Percentiles rank a stretch among this genome's conserved stretches.
phyloP scores from a whole-genome alignment of 2,888 invertebrate species.

The Capitulum mitella region DNA sequence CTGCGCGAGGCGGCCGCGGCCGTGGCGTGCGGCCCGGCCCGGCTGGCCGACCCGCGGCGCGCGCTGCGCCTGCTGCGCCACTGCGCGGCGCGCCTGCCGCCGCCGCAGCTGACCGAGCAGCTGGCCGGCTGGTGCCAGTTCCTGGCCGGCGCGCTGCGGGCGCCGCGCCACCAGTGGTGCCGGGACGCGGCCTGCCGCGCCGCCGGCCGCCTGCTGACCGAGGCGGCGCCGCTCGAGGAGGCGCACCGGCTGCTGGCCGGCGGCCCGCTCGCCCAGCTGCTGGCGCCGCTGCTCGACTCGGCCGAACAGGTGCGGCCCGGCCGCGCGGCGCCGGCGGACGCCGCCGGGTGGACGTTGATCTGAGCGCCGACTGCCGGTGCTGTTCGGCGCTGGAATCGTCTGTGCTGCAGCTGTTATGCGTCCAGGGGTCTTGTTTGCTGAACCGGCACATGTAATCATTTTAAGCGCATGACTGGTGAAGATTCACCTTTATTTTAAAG shows the following conservation, averaged over 20 bases:
- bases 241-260: conserved; percentile 13
- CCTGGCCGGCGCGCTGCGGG: not conserved
- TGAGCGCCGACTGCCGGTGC: too few species aligned
- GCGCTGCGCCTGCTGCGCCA: conserved; percentile 8
- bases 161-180: not conserved
- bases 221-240: not conserved
- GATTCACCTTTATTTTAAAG: too few species aligned
- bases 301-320: not conserved
- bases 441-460: too few species aligned
- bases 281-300: not conserved
- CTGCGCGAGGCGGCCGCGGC: not conserved
- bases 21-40: not conserved
- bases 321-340: not conserved
- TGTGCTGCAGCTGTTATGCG: too few species aligned
- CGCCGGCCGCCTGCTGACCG: not conserved
- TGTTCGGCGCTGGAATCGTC: too few species aligned
- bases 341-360: too few species aligned
- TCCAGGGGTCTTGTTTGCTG: too few species aligned
- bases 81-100: conserved; percentile 19
- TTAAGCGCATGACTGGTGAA: too few species aligned
- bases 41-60: conserved; percentile 10
- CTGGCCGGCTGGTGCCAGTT: conserved; percentile 7
- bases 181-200: conserved; percentile 1
- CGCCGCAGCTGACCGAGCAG: not conserved
- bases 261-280: not conserved